phyloP scores from a whole-genome alignment of 2,113 vertebrate species.

The Castor canadensis region DNA sequence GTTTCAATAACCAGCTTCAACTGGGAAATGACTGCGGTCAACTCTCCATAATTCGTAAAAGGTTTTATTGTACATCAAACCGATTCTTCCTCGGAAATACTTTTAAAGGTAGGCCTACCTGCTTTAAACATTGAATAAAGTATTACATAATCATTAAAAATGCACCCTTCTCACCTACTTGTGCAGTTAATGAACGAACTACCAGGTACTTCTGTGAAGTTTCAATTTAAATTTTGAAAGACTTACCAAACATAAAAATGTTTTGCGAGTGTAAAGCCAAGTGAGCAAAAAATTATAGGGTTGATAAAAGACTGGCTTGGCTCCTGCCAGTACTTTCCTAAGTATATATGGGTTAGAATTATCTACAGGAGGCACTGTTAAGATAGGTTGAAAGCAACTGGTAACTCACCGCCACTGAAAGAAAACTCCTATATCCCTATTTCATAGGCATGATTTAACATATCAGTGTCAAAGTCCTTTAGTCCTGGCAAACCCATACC shows the following conservation, averaged over 20 bases:
- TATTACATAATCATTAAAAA: not conserved
- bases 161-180: not conserved
- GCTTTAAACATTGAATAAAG: not conserved
- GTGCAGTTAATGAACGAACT: not conserved
- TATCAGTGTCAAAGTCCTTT: not conserved
- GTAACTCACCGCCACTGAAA: slow-evolving; percentile 38
- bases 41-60: slow-evolving; percentile 36
- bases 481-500: not conserved
- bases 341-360: slow-evolving; percentile 53
- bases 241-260: slow-evolving; percentile 60
- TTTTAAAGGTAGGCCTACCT: not conserved
- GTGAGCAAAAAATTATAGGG: slow-evolving; percentile 9
- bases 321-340: slow-evolving; percentile 36
- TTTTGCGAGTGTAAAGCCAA: too few relatives aligned
- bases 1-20: slow-evolving; percentile 36
- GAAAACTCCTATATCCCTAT: not conserved
- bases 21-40: slow-evolving; percentile 47
- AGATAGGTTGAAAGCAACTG: not conserved
- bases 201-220: not conserved
- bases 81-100: slow-evolving; percentile 27
- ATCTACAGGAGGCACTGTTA: slow-evolving; percentile 62
- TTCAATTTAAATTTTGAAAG: slow-evolving; percentile 3
- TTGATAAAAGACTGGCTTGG: slow-evolving; percentile 26
- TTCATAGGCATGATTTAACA: slow-evolving; percentile 1
- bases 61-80: not conserved